phyloP scores from a whole-genome alignment of 2,797 vertebrate genomes.

The Poeciliopsis gracilis region DNA sequence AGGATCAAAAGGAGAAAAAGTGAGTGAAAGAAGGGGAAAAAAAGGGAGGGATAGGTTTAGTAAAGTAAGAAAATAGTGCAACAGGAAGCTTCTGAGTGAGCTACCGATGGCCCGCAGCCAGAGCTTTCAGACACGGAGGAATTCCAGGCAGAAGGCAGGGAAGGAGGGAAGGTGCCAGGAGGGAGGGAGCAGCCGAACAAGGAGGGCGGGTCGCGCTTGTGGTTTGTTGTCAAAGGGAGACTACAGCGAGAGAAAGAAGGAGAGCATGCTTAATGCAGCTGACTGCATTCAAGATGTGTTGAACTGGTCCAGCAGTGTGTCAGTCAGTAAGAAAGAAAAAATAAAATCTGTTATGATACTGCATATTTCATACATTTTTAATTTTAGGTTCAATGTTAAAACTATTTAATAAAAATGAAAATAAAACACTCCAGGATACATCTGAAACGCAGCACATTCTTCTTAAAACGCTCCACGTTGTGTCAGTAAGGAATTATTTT shows the following conservation, averaged over 20 bases:
- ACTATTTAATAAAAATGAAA: neutral
- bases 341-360: neutral
- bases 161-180: conserved; percentile 55
- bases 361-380: neutral
- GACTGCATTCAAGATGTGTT: neutral
- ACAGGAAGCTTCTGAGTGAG: conserved; percentile 79
- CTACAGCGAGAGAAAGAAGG: conserved; percentile 45
- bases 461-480: neutral
- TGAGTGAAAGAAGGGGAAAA: conserved; percentile 2
- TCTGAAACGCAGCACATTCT: neutral
- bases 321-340: neutral
- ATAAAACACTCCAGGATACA: neutral
- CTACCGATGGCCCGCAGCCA: conserved; percentile 77
- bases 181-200: conserved; percentile 52
- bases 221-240: conserved; percentile 69
- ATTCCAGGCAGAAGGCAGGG: conserved; percentile 76
- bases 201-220: conserved; percentile 66
- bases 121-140: conserved; percentile 79
- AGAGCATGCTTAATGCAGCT: conserved; percentile 23
- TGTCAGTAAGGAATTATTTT: neutral
- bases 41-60: conserved; percentile 39
- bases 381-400: neutral
- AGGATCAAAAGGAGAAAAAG: conserved; percentile 10
- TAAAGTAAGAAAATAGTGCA: conserved; percentile 59
- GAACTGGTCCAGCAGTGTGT: neutral